Conservation (phyloP, 2,797 vertebrate species). For the Phaenicophaeus curvirostris region DNA sequence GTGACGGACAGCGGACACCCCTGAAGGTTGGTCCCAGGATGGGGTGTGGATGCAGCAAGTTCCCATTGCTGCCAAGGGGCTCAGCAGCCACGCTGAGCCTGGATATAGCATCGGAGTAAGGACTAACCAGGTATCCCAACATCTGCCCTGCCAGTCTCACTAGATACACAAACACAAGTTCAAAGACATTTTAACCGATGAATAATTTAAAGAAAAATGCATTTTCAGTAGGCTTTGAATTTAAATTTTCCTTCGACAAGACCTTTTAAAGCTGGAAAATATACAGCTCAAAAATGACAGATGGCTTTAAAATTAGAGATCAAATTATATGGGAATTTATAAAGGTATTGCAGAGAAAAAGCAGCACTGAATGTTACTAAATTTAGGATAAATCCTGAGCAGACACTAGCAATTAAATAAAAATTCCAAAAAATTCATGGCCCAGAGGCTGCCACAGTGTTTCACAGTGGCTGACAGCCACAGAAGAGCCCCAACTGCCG, state of each 20-base stretch:
- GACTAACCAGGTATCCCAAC: background rate
- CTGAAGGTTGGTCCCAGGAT: background rate
- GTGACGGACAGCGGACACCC: background rate
- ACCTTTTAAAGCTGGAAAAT: slow-evolving; percentile 44
- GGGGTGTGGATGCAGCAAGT: background rate
- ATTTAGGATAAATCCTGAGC: slow-evolving; percentile 18
- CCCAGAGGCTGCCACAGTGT: background rate
- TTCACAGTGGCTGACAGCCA: background rate
- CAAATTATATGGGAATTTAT: slow-evolving; percentile 32
- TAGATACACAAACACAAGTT: slow-evolving; percentile 44
- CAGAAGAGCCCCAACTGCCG: background rate
- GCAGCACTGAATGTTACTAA: slow-evolving; percentile 19
- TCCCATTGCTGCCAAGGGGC: background rate
- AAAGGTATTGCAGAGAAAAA: slow-evolving; percentile 47
- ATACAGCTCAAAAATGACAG: slow-evolving; percentile 42
- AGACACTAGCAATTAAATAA: slow-evolving; percentile 47
- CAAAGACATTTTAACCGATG: slow-evolving; percentile 43
- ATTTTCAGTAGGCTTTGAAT: slow-evolving; percentile 54
- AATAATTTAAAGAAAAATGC: slow-evolving; percentile 66
- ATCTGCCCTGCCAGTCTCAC: background rate
- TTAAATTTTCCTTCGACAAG: slow-evolving; percentile 49
- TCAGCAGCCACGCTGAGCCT: background rate
- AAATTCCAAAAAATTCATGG: slow-evolving; percentile 11
- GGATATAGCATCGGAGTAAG: background rate
- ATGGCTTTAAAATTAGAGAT: slow-evolving; percentile 56